Conservation (phyloP, 1,140 invertebrate genomes). For the Ctenoplectra terminalis region DNA sequence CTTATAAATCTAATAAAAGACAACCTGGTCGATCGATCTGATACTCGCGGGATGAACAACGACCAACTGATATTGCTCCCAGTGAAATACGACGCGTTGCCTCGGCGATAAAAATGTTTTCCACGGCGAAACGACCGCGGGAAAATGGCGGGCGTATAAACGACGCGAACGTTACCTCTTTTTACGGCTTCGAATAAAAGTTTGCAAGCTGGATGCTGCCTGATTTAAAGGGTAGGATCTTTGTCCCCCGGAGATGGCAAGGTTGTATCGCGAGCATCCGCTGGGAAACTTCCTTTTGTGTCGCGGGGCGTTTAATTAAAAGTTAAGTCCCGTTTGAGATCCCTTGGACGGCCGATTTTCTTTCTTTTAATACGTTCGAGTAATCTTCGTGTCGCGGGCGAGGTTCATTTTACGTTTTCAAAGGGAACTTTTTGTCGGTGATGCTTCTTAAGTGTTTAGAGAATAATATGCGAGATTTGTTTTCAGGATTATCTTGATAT, state of each 20-base stretch:
- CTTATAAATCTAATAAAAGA: conserved; percentile 39
- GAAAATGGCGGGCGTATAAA: neutral
- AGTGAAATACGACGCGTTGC: conserved; percentile 4
- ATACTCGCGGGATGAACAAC: neutral
- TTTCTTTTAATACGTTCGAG: too few relatives aligned
- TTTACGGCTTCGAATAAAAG: neutral
- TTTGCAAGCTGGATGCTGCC: too few relatives aligned
- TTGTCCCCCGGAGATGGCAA: too few relatives aligned
- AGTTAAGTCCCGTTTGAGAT: neutral
- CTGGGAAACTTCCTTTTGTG: neutral
- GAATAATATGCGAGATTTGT: too few relatives aligned
- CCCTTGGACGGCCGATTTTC: too few relatives aligned
- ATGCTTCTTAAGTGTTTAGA: too few relatives aligned
- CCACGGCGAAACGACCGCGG: neutral
- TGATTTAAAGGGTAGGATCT: too few relatives aligned
- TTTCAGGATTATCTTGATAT: too few relatives aligned
- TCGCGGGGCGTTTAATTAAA: neutral
- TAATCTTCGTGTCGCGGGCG: too few relatives aligned
- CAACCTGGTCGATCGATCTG: neutral
- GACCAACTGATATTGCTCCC: neutral
- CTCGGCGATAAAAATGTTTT: neutral
- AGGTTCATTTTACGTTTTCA: too few relatives aligned
- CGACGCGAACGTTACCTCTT: neutral
- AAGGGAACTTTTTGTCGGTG: too few relatives aligned
- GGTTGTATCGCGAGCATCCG: too few relatives aligned